Base-by-base conservation (phyloP, 2,888 invertebrate genomes). In the Calliopum simillimum region DNA sequence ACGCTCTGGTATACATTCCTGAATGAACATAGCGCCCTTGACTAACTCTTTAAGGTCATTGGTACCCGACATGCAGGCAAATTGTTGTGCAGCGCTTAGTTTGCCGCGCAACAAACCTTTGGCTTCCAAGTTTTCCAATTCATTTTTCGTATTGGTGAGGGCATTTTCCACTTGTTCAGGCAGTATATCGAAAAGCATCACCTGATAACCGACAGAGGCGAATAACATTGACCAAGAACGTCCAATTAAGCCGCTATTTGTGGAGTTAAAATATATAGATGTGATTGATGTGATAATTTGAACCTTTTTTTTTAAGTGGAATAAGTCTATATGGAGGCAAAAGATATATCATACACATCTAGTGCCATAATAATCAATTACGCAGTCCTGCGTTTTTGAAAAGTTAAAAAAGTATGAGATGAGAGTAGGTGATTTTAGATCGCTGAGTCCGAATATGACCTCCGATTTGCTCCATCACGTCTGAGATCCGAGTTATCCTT, bases 171-270 rank as follows among this genome's bases (percentile, higher is more conserved):
- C 90, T 86, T 94, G 94, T 74, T 92, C 89, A 1, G 91, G 89
- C 47, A 93, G 87, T 65, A 95, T 92, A 81, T 99, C 99, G 84
- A 91, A 98, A 62, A 99, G 88, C 14, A 89, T 88, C 41, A 98
- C 98, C 82, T 92, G 89, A 85, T 97, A 98, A 12, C 97, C 98
- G 5, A 93, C 95, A 11, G 95, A 92, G 0, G 97, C 97, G 86
- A 97, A 99, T 46, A 98, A 88, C 97, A 98, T 98, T 0, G 98
- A 94, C 97, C 97, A 99, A 79, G 97, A 97, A 69, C 95, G 91
- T 3, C 98, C 99, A 79, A 99, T 98, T 66, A 98, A 88, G 3
- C 99, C 99, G 85, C 98, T 98, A 23, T 2, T 21, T 23, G 19
- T 13, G 55, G 14, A 19, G 19, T 44, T 5, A 41, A 25, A 51